phyloP scores from a whole-genome alignment of 2,888 invertebrate species.

The Cyrtodaria siliqua region DNA sequence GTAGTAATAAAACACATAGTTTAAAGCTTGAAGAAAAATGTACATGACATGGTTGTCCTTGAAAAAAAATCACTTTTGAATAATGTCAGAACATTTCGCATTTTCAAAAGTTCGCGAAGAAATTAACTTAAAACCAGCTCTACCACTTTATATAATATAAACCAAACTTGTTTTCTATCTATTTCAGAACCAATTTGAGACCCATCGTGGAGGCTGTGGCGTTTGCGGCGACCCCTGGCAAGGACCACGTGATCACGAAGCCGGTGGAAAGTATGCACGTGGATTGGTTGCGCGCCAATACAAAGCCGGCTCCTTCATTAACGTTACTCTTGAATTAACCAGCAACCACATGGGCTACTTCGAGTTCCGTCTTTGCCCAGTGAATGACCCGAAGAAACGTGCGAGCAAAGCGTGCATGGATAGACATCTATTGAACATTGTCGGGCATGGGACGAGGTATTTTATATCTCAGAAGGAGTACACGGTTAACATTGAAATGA shows the following conservation, averaged over 20 bases:
- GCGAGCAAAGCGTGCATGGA: constrained; percentile 63
- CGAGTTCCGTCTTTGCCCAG: constrained; percentile 66
- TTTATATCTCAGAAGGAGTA: constrained; percentile 38
- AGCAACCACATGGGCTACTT: constrained; percentile 67
- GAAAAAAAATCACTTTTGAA: too few relatives aligned
- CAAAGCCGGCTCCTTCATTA: constrained; percentile 56
- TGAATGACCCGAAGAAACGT: constrained; percentile 50
- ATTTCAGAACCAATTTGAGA: constrained; percentile 64
- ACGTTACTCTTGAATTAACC: constrained; percentile 63
- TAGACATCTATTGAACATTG: constrained; percentile 75
- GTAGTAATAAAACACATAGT: too few relatives aligned
- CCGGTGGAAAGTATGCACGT: constrained; percentile 71
- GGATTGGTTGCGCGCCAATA: constrained; percentile 64
- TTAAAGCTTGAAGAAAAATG: too few relatives aligned
- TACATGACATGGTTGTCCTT: too few relatives aligned
- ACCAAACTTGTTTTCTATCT: too few relatives aligned
- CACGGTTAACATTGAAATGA: constrained; percentile 32
- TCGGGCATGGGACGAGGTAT: constrained; percentile 63
- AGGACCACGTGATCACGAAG: constrained; percentile 76
- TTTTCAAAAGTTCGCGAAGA: too few relatives aligned
- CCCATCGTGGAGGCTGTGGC: constrained; percentile 91
- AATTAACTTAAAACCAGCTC: too few relatives aligned
- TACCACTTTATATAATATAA: too few relatives aligned
- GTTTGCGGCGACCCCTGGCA: constrained; percentile 94
- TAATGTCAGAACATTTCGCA: too few relatives aligned